Evolutionary conservation across 2,888 invertebrate species (phyloP), one percentile per base, ranked within the genome.

Genomic region (Therioaphis trifolii): DNA sequence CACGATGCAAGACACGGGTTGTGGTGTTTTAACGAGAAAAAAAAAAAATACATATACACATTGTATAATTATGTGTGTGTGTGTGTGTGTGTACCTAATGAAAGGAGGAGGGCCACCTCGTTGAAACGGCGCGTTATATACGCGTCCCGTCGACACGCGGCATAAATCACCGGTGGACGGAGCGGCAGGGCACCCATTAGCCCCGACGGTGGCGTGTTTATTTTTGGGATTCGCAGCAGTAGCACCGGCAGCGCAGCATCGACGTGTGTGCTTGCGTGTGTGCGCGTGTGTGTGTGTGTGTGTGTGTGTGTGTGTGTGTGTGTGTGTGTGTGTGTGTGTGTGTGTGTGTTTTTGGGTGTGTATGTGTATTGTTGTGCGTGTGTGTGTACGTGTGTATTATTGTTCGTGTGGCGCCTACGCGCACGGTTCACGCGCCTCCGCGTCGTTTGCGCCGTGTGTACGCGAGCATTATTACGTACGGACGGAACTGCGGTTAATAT

Each of bases 151-250:
- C 52, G 29, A 3, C 43, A 40, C 40, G 75, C 18, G 58, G 40
- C 58, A 71, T 79, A 79, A 79, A 79, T 79, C 79, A 79, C 69
- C 12, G 9, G 40, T 63, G 58, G 61, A 61, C 24, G 52, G 15
- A 49, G n/a, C 14, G 46, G 75, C 21, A 35, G 40, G 66, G 63
- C 77, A 58, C 80, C 80, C 80, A 46, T 71, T 80, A 72, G 49
- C 35, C 61, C 35, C 35, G 63, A 29, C 82, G 72, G 35, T 24
- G 80, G 72, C 49, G 82, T 72, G 82, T 74, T 74, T 82, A 82
- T 82, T 82, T 82, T 82, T 24, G 82, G 72, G 21, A 71, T 43
- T 35, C 40, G 68, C 78, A 35, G 49, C 52, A 61, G 55, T 35
- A 12, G 66, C 35, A 35, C 4, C 7, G 35, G 35, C 7, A 35